Percentiles rank a stretch among this genome's conserved stretches.
Evolutionary conservation across 2,797 vertebrate genomes (phyloP).

Genomic region (Danio aesculapii): DNA sequence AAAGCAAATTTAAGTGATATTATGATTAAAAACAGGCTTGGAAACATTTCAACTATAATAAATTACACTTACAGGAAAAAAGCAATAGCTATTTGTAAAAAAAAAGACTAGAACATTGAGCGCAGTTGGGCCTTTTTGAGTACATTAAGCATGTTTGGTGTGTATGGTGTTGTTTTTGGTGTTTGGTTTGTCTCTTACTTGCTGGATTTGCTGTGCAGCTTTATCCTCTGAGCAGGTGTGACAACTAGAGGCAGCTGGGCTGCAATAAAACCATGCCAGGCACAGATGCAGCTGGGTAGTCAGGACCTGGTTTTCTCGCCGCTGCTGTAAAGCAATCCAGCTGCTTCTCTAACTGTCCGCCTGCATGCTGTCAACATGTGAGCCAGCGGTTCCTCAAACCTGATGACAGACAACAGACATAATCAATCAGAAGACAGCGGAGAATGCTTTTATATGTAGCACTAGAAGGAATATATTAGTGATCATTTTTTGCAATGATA

Average conservation of each 20-base stretch:
- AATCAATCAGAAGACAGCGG: no score
- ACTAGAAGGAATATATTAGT: no score
- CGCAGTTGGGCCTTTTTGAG: not conserved
- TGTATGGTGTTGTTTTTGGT: no score
- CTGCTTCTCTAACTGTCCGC: conserved; percentile 82
- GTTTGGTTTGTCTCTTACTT: conserved; percentile 75
- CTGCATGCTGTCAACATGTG: conserved; percentile 87
- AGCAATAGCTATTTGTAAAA: not conserved
- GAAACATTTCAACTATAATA: not conserved
- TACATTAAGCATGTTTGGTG: not conserved
- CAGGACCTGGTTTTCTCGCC: conserved; percentile 80
- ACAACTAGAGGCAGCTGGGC: conserved; percentile 64
- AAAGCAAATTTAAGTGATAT: not conserved
- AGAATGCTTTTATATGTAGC: no score
- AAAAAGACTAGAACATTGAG: not conserved
- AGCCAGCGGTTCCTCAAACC: conserved; percentile 91
- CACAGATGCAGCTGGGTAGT: conserved; percentile 48
- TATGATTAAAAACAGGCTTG: not conserved
- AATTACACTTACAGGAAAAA: not conserved
- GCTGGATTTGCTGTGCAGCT: conserved; percentile 93
- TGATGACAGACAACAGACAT: conserved; percentile 57
- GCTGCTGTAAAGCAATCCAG: conserved; percentile 85
- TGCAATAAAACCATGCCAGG: conserved; percentile 60
- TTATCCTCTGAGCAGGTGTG: conserved; percentile 78
- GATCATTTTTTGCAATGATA: no score